phyloP scores from a whole-genome alignment of 1,140 invertebrate genomes.

The Drosophila tropicalis region DNA sequence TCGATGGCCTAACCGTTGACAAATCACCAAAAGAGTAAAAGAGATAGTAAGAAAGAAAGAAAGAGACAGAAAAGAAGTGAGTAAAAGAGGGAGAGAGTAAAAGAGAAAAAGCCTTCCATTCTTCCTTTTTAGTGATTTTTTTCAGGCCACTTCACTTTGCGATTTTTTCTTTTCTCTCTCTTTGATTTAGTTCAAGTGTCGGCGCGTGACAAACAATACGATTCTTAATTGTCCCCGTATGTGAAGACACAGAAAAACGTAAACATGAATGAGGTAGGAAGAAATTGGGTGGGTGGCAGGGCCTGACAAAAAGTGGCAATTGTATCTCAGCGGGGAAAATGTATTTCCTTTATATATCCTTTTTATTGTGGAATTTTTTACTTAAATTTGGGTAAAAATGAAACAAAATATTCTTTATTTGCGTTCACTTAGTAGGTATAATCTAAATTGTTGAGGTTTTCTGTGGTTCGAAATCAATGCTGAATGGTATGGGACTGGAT shows the following conservation, averaged over 20 bases:
- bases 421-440: no score
- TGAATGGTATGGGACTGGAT: no score
- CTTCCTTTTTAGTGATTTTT: slow-evolving; percentile 14
- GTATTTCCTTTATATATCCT: no score
- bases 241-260: background rate
- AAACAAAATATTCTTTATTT: no score
- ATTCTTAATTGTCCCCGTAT: slow-evolving; percentile 23
- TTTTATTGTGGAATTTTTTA: no score
- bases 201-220: slow-evolving; percentile 71
- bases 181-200: slow-evolving; percentile 60
- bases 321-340: no score
- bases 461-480: no score
- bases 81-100: background rate
- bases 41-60: slow-evolving; percentile 1
- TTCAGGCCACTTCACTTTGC: slow-evolving; percentile 18
- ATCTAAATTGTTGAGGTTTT: no score
- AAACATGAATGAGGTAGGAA: background rate
- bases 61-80: no score
- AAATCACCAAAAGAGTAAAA: background rate
- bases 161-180: slow-evolving; percentile 17
- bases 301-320: background rate
- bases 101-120: background rate
- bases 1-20: slow-evolving; percentile 29
- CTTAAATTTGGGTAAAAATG: no score
- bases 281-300: background rate